Evolutionary conservation across 2,888 invertebrate species (phyloP), one percentile per base, ranked within the genome.

Genomic region (Neria commutata): DNA sequence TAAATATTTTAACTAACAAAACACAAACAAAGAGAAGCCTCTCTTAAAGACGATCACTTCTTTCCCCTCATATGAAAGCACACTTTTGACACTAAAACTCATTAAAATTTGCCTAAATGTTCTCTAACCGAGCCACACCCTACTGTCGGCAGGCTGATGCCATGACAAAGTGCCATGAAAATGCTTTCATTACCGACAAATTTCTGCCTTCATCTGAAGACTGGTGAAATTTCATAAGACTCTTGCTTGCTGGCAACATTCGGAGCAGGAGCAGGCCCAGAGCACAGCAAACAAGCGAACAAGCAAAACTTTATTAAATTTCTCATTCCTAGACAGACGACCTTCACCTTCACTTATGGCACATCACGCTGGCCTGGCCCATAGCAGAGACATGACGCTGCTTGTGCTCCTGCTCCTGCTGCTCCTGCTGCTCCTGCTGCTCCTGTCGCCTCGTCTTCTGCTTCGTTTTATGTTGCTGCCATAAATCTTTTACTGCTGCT

Each of bases 291-390:
- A 14, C 8, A 14, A 14, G 4, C 37, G n/a, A n/a, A 6, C 14
- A 37, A n/a, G 37, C 5, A 29, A 29, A 8, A 29, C 29, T 37
- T 37, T 37, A 37, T 37, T 37, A 37, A 37, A 37, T 37, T 29
- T 37, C 37, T 37, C n/a, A 29, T 29, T 29, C 29, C n/a, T n/a
- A 37, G 37, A 14, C 11, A 10, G 37, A 37, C 37, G 37, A 37
- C 37, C 37, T 37, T 37, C 37, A 37, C 37, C 37, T 37, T 37
- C 37, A 37, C n/a, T 37, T 10, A 37, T n/a, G n/a, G n/a, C n/a
- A n/a, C n/a, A 5, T 37, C n/a, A n/a, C n/a, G n/a, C n/a, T n/a
- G n/a, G n/a, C n/a, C n/a, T n/a, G 29, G 37, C 8, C 37, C n/a
- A n/a, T n/a, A 10, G 6, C 37, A 37, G n/a, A 14, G 37, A 11